Percentiles rank a stretch among this genome's conserved stretches.
These are phyloP conservation scores for Sebastolobus altivelis DNA, from an alignment of 2,797 vertebrate genomes.

Conservation along the genomic window DNA sequence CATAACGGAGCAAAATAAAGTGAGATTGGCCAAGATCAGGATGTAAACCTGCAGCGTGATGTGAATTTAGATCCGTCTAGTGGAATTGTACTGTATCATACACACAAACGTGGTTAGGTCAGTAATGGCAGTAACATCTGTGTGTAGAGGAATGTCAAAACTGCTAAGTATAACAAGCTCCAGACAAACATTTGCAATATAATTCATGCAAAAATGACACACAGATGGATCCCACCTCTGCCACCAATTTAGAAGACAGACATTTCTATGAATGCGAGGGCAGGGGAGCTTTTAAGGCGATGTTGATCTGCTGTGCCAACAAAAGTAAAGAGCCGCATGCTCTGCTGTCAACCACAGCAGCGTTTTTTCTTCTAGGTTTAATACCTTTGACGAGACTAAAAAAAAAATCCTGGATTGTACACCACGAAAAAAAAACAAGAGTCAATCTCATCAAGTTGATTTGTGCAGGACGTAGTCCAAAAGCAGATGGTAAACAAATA, in stretches of 20 bases:
- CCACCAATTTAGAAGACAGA: slow-evolving; percentile 57
- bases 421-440: slow-evolving; percentile 30
- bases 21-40: slow-evolving; percentile 4
- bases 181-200: slow-evolving; percentile 34
- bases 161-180: slow-evolving; percentile 25
- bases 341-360: slow-evolving; percentile 44
- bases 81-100: neutral
- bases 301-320: slow-evolving; percentile 53
- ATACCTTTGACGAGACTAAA: slow-evolving; percentile 44
- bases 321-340: slow-evolving; percentile 28
- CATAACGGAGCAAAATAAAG: neutral
- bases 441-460: slow-evolving; percentile 63
- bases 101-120: slow-evolving; percentile 16
- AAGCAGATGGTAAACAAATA: slow-evolving; percentile 80
- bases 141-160: slow-evolving; percentile 15
- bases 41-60: slow-evolving; percentile 7
- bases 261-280: slow-evolving; percentile 46
- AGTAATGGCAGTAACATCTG: slow-evolving; percentile 19
- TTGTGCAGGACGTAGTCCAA: slow-evolving; percentile 66
- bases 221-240: slow-evolving; percentile 52
- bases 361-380: slow-evolving; percentile 49
- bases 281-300: slow-evolving; percentile 47
- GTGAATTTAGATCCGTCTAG: slow-evolving; percentile 3
- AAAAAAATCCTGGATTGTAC: slow-evolving; percentile 28
- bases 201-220: slow-evolving; percentile 53